These are phyloP conservation scores for Calycopis cecrops DNA, from an alignment of 1,140 invertebrate genomes.

Conservation along the genomic window DNA sequence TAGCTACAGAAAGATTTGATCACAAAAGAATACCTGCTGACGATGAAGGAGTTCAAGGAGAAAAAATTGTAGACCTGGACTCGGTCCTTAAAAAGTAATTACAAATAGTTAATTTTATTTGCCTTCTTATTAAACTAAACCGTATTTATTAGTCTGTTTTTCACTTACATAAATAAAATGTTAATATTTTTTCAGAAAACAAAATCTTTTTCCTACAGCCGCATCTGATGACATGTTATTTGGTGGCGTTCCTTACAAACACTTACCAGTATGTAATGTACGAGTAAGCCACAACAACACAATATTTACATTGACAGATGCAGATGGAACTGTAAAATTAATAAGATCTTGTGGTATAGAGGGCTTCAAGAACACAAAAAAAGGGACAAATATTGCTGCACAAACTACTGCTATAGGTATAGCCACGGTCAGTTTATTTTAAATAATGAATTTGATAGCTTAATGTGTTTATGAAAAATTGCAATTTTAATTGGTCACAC, in stretches of 20 bases:
- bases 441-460: not conserved
- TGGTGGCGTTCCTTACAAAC: slow-evolving; percentile 84
- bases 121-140: too few relatives aligned
- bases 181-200: slow-evolving; percentile 74
- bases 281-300: slow-evolving; percentile 91
- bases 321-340: slow-evolving; percentile 77
- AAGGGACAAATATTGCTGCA: slow-evolving; percentile 96
- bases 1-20: slow-evolving; percentile 51
- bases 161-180: not conserved
- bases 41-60: slow-evolving; percentile 67
- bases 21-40: slow-evolving; percentile 60
- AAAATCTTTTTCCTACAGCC: slow-evolving; percentile 83
- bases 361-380: slow-evolving; percentile 95
- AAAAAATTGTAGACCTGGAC: slow-evolving; percentile 63
- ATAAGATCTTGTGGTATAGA: slow-evolving; percentile 89
- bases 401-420: slow-evolving; percentile 92
- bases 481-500: too few relatives aligned
- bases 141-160: not conserved
- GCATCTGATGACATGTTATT: slow-evolving; percentile 84
- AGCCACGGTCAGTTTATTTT: slow-evolving; percentile 76
- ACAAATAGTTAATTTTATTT: slow-evolving; percentile 10
- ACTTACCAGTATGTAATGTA: slow-evolving; percentile 89
- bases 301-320: slow-evolving; percentile 84
- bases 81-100: slow-evolving; percentile 52
- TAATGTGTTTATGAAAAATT: too few relatives aligned